A percentile compares a stretch with the other conserved stretches of the same genome.
These are phyloP conservation scores for Forpus xanthops DNA, from an alignment of 2,797 vertebrate genomes.

Conservation along the genomic window DNA sequence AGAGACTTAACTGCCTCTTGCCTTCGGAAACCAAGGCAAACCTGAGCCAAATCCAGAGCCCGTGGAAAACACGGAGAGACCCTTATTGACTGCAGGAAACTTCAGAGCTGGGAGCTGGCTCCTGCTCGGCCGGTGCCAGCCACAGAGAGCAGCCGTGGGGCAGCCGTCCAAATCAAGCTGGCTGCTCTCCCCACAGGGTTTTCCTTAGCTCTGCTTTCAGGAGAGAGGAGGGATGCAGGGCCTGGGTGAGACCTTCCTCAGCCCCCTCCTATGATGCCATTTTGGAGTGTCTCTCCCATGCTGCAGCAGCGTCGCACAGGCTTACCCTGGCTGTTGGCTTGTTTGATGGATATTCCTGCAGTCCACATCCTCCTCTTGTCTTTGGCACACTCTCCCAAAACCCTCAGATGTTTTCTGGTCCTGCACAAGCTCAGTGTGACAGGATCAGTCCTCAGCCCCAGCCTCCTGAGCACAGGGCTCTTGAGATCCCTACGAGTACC, in stretches of 20 bases:
- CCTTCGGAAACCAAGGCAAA: slow-evolving; percentile 42
- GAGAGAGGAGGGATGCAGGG: background rate
- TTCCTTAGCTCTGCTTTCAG: background rate
- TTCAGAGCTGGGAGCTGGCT: background rate
- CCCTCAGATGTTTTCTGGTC: background rate
- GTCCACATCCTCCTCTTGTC: accelerated
- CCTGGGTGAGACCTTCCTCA: background rate
- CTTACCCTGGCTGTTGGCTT: background rate
- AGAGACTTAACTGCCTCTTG: slow-evolving; percentile 60
- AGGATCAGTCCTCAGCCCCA: background rate
- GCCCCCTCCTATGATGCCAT: accelerated
- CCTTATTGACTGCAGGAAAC: background rate
- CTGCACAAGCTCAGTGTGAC: background rate
- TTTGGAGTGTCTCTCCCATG: background rate
- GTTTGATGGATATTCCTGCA: background rate
- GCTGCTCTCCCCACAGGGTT: accelerated
- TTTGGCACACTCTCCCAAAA: background rate
- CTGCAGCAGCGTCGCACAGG: background rate
- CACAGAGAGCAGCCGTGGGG: accelerated
- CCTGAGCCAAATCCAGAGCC: slow-evolving; percentile 28
- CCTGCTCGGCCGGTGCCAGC: background rate
- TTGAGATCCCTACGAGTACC: accelerated
- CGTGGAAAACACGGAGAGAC: slow-evolving; percentile 9
- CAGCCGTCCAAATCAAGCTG: background rate
- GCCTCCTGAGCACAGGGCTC: accelerated